Percentiles rank a stretch among this genome's conserved stretches.
Conservation (phyloP, 2,797 vertebrate species). For the Rhynchotus rufescens region DNA sequence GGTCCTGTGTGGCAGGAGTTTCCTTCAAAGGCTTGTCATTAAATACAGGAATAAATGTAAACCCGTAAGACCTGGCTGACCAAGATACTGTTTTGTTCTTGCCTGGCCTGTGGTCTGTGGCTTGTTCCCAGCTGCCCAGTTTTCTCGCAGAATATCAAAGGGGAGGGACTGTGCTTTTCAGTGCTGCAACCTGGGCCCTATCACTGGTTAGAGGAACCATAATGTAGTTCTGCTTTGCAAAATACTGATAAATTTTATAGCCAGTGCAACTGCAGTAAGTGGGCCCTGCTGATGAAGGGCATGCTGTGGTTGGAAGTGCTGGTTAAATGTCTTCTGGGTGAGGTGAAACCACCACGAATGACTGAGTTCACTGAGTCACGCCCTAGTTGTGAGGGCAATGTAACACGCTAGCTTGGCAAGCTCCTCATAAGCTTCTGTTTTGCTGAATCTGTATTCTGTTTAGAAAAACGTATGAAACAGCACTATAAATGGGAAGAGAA, state of each 20-base stretch:
- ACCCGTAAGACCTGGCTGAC: background rate
- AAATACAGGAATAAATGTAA: background rate
- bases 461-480: conserved; percentile 53
- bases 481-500: conserved; percentile 67
- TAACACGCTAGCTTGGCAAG: conserved; percentile 43
- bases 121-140: accelerated
- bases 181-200: accelerated
- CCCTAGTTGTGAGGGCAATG: conserved; percentile 22
- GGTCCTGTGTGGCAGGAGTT: too few relatives aligned
- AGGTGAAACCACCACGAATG: conserved; percentile 37
- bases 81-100: background rate
- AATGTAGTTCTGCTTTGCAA: background rate
- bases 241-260: accelerated
- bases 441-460: conserved; percentile 56
- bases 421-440: conserved; percentile 30
- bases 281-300: conserved; percentile 1
- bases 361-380: conserved; percentile 7
- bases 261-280: background rate
- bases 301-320: background rate
- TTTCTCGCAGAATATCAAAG: background rate
- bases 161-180: background rate
- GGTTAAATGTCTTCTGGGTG: background rate
- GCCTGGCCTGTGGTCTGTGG: accelerated
- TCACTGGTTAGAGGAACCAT: background rate
- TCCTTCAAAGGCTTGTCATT: background rate